Percentiles rank a stretch among this genome's conserved stretches.
phyloP scores from a whole-genome alignment of 2,888 invertebrate species.

The Agonopterix alstromeriana region DNA sequence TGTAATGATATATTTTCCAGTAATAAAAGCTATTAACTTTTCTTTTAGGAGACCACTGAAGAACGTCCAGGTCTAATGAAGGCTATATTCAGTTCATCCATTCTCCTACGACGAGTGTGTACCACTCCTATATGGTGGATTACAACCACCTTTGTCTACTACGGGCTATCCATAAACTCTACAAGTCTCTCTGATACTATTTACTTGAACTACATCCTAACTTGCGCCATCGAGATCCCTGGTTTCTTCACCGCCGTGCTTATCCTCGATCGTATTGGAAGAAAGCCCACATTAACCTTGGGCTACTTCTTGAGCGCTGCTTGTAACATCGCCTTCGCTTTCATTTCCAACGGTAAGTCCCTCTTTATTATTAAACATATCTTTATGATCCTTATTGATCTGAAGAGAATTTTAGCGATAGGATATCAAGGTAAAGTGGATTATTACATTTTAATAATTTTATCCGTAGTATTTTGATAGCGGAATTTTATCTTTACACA shows the following conservation, averaged over 20 bases:
- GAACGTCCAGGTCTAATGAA: slow-evolving; percentile 23
- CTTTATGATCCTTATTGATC: too few relatives aligned
- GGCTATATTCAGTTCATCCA: slow-evolving; percentile 62
- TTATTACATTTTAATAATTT: too few relatives aligned
- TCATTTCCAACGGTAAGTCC: slow-evolving; percentile 70
- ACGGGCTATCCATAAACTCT: slow-evolving; percentile 86
- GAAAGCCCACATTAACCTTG: slow-evolving; percentile 75
- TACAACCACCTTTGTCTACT: slow-evolving; percentile 86
- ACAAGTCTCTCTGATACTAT: slow-evolving; percentile 83
- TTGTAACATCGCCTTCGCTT: slow-evolving; percentile 54
- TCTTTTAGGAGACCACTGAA: background rate
- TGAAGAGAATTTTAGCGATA: too few relatives aligned
- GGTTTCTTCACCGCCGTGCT: slow-evolving; percentile 79
- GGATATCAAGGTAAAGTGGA: too few relatives aligned
- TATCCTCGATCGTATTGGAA: slow-evolving; percentile 78
- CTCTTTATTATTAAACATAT: background rate
- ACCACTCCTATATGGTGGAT: slow-evolving; percentile 88
- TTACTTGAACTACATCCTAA: slow-evolving; percentile 83
- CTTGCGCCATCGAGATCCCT: slow-evolving; percentile 82
- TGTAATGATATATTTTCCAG: background rate
- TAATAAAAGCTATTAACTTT: background rate
- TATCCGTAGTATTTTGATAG: too few relatives aligned
- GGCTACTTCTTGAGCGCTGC: slow-evolving; percentile 78
- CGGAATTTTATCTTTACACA: too few relatives aligned
- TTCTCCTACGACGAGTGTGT: slow-evolving; percentile 73